Conservation (phyloP, 2,888 invertebrate species). For the Venustoraphidia nigricollis region DNA sequence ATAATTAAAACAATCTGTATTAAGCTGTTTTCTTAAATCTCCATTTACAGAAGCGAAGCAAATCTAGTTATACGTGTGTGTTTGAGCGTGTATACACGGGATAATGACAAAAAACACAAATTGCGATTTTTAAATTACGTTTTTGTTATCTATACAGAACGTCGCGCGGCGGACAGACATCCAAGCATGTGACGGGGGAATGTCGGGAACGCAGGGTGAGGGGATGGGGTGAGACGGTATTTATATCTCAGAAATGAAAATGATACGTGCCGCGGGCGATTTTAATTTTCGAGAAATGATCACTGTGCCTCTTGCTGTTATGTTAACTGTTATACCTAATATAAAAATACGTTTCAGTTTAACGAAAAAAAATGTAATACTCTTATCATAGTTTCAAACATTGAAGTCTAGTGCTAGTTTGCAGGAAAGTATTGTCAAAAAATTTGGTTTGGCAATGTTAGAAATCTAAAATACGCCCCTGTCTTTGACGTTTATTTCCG, state of each 20-base stretch:
- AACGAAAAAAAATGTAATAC: background rate
- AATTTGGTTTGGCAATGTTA: too few relatives aligned
- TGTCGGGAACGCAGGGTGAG: background rate
- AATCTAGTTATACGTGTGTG: too few relatives aligned
- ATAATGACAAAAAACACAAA: conserved; percentile 28
- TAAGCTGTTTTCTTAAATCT: too few relatives aligned
- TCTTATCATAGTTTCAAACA: too few relatives aligned
- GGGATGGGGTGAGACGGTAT: background rate
- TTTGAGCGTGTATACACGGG: conserved; percentile 8
- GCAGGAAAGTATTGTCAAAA: too few relatives aligned
- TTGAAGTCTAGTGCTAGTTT: too few relatives aligned
- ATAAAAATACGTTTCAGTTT: background rate
- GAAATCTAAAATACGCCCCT: too few relatives aligned
- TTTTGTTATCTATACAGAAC: conserved; percentile 22
- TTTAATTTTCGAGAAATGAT: conserved; percentile 31
- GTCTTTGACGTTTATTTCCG: too few relatives aligned
- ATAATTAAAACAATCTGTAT: too few relatives aligned
- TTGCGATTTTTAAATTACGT: conserved; percentile 29
- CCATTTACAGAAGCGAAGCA: too few relatives aligned
- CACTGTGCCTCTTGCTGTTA: background rate
- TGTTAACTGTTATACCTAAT: conserved; percentile 1
- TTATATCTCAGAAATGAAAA: conserved; percentile 23
- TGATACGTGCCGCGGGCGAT: conserved; percentile 28
- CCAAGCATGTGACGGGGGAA: background rate
- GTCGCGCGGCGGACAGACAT: too few relatives aligned